These are phyloP conservation scores for Zalophus californianus DNA, from an alignment of 2,797 vertebrate genomes.

Conservation along the genomic window DNA sequence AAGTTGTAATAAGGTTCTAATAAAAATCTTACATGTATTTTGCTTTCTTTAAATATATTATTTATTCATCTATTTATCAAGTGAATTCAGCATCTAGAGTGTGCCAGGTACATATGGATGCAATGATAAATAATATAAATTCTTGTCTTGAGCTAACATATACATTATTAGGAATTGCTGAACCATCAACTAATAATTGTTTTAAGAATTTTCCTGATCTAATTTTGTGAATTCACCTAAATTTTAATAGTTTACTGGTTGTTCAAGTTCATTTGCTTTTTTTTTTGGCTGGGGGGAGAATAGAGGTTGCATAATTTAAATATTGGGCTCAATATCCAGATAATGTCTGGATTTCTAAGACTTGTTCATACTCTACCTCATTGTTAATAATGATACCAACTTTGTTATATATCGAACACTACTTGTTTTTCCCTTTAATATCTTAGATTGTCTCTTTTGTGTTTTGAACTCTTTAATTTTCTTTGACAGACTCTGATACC, in stretches of 20 bases:
- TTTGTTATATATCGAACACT: neutral
- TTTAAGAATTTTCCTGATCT: conserved; percentile 15
- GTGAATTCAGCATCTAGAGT: neutral
- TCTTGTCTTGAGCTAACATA: neutral
- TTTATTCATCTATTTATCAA: conserved; percentile 47
- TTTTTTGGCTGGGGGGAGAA: neutral
- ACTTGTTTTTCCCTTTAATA: neutral
- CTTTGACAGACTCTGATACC: neutral
- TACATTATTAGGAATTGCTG: neutral
- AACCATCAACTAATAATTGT: neutral
- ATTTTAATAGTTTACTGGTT: conserved; percentile 43
- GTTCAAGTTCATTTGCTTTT: neutral
- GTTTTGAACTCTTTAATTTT: conserved; percentile 37
- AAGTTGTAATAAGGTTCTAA: neutral
- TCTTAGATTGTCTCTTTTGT: neutral
- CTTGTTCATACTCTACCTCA: neutral
- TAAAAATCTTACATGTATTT: neutral
- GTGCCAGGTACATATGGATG: neutral
- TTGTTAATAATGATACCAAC: neutral
- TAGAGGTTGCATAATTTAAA: conserved; percentile 6
- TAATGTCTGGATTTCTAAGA: neutral
- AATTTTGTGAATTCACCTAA: conserved; percentile 46
- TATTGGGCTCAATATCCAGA: neutral
- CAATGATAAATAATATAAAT: neutral
- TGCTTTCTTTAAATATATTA: conserved; percentile 12